phyloP scores from a whole-genome alignment of 2,113 vertebrate genomes.

The Sylvia atricapilla region DNA sequence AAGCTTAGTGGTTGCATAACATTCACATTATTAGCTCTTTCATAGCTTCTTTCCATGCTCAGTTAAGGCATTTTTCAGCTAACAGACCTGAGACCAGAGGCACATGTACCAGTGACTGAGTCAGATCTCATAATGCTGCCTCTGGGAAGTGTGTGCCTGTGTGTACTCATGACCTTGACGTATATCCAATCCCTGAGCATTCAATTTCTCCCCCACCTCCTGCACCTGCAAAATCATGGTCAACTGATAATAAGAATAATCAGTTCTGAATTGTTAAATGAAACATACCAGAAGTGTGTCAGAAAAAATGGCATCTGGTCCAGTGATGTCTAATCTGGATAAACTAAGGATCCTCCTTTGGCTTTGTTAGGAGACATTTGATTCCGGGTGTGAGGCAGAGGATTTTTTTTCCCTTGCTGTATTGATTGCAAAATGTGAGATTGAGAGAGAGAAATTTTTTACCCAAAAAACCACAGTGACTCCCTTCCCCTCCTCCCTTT shows the following conservation, averaged over 20 bases:
- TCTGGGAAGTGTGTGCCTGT: not conserved
- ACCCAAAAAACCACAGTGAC: not conserved
- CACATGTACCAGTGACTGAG: fast-evolving
- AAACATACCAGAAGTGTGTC: not conserved
- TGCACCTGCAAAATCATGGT: constrained; percentile 4
- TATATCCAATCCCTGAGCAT: not conserved
- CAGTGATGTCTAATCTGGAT: fast-evolving
- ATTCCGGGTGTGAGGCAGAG: not conserved
- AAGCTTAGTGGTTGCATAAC: constrained; percentile 27
- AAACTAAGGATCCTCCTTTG: not conserved
- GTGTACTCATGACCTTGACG: not conserved
- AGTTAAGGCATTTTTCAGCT: not conserved
- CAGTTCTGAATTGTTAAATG: not conserved
- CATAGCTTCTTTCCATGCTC: not conserved
- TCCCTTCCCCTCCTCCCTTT: not conserved
- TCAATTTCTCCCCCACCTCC: not conserved
- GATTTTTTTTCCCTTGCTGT: not conserved
- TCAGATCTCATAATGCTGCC: not conserved
- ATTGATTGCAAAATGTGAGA: not conserved
- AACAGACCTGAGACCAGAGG: not conserved
- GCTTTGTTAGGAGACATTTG: not conserved
- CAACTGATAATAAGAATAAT: not conserved
- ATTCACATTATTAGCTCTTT: not conserved
- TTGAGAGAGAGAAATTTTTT: not conserved
- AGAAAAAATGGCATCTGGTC: not conserved